These are phyloP conservation scores for Batillaria attramentaria DNA, from an alignment of 1,140 invertebrate genomes.

Conservation along the genomic window DNA sequence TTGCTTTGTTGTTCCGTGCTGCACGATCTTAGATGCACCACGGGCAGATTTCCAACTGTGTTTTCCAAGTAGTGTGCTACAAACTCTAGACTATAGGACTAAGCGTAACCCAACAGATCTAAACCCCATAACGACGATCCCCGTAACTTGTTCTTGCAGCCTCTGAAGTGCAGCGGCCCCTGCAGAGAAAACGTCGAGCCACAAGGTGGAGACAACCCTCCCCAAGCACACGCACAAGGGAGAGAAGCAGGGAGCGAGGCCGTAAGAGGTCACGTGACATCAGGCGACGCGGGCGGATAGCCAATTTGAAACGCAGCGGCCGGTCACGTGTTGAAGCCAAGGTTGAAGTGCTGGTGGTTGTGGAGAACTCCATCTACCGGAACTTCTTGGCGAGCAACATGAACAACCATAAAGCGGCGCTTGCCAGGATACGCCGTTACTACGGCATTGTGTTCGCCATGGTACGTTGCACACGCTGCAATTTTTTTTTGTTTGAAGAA, in stretches of 20 bases:
- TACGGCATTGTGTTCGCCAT: conserved; percentile 50
- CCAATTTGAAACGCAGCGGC: not conserved
- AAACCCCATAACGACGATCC: not conserved
- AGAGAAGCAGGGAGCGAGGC: not conserved
- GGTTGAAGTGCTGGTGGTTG: conserved; percentile 44
- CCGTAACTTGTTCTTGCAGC: not conserved
- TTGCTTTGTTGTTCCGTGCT: no score
- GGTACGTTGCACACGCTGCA: conserved; percentile 41
- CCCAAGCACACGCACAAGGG: no score
- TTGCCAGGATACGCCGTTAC: conserved; percentile 44
- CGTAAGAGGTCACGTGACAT: not conserved
- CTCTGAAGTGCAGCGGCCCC: not conserved
- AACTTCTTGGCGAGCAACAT: conserved; percentile 36
- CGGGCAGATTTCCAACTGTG: no score
- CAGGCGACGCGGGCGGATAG: not conserved
- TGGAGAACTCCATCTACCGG: conserved; percentile 48
- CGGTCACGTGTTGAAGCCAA: conserved; percentile 21
- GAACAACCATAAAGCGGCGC: conserved; percentile 34
- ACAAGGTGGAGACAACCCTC: not conserved
- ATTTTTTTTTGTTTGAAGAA: no score
- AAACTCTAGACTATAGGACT: not conserved
- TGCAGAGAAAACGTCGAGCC: not conserved
- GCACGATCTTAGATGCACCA: no score
- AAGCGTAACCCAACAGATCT: not conserved
- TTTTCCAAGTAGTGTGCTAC: no score